phyloP scores from a whole-genome alignment of 2,113 vertebrate species.

The Spizaetus ornatus region DNA sequence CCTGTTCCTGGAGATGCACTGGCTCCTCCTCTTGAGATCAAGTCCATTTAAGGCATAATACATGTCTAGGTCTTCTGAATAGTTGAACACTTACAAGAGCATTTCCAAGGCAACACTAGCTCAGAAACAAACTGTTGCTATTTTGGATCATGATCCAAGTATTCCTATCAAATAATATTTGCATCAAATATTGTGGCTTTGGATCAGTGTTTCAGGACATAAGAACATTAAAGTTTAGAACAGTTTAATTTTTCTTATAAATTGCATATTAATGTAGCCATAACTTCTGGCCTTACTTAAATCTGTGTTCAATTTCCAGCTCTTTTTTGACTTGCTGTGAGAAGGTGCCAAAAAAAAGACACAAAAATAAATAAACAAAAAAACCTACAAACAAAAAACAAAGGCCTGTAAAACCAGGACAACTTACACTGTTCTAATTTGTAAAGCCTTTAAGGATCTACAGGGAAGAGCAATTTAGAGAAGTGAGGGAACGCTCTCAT shows the following conservation, averaged over 20 bases:
- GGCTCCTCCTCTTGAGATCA: neutral
- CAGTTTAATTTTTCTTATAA: neutral
- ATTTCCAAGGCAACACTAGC: neutral
- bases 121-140: neutral
- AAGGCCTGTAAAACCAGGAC: neutral
- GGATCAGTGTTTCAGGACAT: neutral
- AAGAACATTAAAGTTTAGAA: neutral
- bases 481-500: neutral
- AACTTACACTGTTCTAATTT: neutral
- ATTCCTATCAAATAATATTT: neutral
- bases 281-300: neutral
- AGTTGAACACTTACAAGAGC: neutral
- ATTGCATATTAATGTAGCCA: neutral
- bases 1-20: neutral
- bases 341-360: neutral
- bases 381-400: neutral
- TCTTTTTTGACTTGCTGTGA: neutral
- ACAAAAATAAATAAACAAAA: neutral
- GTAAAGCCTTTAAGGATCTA: neutral
- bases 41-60: neutral
- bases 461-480: neutral
- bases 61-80: neutral
- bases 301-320: neutral
- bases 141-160: neutral
- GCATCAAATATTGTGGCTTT: neutral